Base-by-base conservation (phyloP, 2,888 invertebrate genomes). In the Athripsodes cinereus region DNA sequence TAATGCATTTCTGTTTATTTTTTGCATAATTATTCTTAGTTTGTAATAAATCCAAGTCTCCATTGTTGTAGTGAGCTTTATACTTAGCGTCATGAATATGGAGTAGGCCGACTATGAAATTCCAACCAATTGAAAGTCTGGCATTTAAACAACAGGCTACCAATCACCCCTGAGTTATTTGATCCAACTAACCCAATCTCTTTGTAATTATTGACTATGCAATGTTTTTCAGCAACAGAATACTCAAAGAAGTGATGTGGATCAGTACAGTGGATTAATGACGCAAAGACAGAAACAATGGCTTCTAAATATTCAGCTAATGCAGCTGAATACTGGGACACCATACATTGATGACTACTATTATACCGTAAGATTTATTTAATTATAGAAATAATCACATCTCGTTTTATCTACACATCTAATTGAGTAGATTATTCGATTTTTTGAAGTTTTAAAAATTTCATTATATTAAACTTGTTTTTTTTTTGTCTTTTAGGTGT, bases 341-440 rank as follows among this genome's bases (percentile, higher is more conserved):
- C 97, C 98, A 0, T 95, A 94, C 71, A 86, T 95, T 66, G 96
- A 98, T 70, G 99, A 99, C 73, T 99, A 92, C 71, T 99, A 99
- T 70, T 97, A 91, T 69, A 93, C 93, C 46, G 95, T 92, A 67
- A 76, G 81, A 40, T 8, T 40, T 3, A 40, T 5, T 40, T 40
- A 8, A 3, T 40, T 16, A n/a, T n/a, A n/a, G n/a, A n/a, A n/a
- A n/a, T n/a, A 16, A n/a, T n/a, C 40, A 40, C 13, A 40, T 40
- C 16, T 13, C 2, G 8, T 40, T 8, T 16, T n/a, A 13, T 40
- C 2, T 40, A 13, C 40, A 40, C 13, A 40, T n/a, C 13, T 13
- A 13, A 16, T n/a, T 40, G 40, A 31, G 6, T 11, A 31, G 11
- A 8, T 16, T 40, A 13, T 40, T 40, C 26, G n/a, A 16, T 16